Evolutionary conservation across 2,113 vertebrate genomes (phyloP).

Genomic region (Lasiurus cinereus): DNA sequence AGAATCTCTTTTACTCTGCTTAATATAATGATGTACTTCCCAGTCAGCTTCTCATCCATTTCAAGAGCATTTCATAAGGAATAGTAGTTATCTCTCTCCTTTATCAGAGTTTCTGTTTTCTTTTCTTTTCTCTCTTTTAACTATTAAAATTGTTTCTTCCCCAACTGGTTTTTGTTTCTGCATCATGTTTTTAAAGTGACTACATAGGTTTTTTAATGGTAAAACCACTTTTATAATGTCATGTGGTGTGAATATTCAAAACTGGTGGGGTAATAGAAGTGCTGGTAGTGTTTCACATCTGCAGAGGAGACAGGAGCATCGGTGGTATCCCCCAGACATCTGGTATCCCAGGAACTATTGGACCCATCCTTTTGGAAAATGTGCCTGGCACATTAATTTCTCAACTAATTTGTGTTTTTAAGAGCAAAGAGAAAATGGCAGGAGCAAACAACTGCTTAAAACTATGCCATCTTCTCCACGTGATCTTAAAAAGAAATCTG

Average conservation of each 20-base stretch:
- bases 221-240: neutral
- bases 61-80: neutral
- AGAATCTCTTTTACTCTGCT: neutral
- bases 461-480: neutral
- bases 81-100: neutral
- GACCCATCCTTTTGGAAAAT: neutral
- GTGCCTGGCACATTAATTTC: no score
- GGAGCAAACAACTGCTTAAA: neutral
- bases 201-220: constrained; percentile 31
- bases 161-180: neutral
- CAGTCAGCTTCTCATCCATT: neutral
- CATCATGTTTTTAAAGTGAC: neutral
- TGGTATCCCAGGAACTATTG: neutral
- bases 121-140: neutral
- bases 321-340: neutral
- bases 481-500: neutral
- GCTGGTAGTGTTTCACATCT: neutral
- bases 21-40: neutral
- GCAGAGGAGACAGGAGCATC: neutral
- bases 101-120: neutral
- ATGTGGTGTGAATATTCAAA: neutral
- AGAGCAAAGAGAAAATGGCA: neutral
- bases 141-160: neutral
- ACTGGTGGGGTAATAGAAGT: neutral
- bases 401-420: neutral